phyloP scores from a whole-genome alignment of 2,888 invertebrate genomes.

The Ennomos quercinarius region DNA sequence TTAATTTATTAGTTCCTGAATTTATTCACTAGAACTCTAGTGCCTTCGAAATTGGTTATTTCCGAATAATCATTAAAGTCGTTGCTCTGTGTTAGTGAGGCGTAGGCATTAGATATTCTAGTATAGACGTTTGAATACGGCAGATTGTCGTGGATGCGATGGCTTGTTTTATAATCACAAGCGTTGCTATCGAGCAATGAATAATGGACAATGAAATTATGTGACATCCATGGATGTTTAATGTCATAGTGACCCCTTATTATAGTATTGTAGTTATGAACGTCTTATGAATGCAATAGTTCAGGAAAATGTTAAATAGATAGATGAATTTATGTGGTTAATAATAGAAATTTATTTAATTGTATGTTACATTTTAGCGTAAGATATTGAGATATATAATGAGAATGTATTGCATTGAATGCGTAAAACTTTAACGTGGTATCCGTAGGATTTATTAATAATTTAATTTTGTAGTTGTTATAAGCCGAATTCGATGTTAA shows the following conservation, averaged over 20 bases:
- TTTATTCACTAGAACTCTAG: slow-evolving; percentile 74
- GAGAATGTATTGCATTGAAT: slow-evolving; percentile 64
- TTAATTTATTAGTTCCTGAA: slow-evolving; percentile 38
- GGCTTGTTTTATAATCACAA: slow-evolving; percentile 23
- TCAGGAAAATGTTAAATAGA: slow-evolving; percentile 52
- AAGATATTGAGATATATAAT: slow-evolving; percentile 54
- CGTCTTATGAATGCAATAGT: slow-evolving; percentile 75
- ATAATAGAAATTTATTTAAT: slow-evolving; percentile 66
- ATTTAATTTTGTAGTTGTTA: slow-evolving; percentile 63
- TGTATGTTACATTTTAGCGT: slow-evolving; percentile 60
- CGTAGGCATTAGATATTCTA: slow-evolving; percentile 40
- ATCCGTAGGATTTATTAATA: slow-evolving; percentile 37
- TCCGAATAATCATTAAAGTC: slow-evolving; percentile 42
- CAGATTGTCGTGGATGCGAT: slow-evolving; percentile 27
- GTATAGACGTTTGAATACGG: slow-evolving; percentile 10
- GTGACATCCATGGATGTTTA: slow-evolving; percentile 20
- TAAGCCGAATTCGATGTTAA: slow-evolving; percentile 76
- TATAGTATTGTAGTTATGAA: slow-evolving; percentile 46
- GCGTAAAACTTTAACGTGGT: slow-evolving; percentile 61
- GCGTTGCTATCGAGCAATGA: slow-evolving; percentile 38
- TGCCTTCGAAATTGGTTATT: slow-evolving; percentile 70
- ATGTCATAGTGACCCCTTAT: slow-evolving; percentile 35
- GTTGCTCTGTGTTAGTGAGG: slow-evolving; percentile 78
- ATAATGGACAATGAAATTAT: slow-evolving; percentile 38
- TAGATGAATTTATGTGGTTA: slow-evolving; percentile 77